Evolutionary conservation across 2,888 invertebrate genomes (phyloP).

Genomic region (Ectemnius cavifrons): DNA sequence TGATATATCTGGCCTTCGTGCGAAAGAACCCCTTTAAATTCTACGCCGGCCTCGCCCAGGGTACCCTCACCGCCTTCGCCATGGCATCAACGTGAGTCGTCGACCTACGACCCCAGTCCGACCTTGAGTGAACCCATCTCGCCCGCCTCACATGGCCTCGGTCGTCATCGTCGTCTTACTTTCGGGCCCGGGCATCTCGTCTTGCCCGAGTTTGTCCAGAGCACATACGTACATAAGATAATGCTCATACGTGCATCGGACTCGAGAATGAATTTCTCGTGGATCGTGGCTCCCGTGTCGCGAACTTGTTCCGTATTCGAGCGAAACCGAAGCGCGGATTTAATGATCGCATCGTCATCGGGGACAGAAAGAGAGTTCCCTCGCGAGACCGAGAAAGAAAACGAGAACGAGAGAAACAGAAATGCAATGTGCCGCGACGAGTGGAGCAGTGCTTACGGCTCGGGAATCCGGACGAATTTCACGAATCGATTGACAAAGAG

Average conservation of each 20-base stretch:
- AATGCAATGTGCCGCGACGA: slow-evolving; percentile 26
- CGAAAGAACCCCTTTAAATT: slow-evolving; percentile 92
- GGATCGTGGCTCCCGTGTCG: too few species aligned
- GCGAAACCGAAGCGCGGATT: too few species aligned
- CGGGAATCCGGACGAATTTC: slow-evolving; percentile 28
- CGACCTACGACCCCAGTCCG: slow-evolving; percentile 72
- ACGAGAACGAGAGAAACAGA: slow-evolving; percentile 7
- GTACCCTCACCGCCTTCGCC: slow-evolving; percentile 92
- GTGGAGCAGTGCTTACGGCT: slow-evolving; percentile 22
- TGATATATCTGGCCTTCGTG: slow-evolving; percentile 89
- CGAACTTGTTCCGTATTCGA: too few species aligned
- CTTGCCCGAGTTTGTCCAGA: too few species aligned
- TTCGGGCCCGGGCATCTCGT: slow-evolving; percentile 7
- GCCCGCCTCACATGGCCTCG: slow-evolving; percentile 75
- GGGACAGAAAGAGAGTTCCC: slow-evolving; percentile 8
- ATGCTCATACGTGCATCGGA: slow-evolving; percentile 1
- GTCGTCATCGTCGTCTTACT: slow-evolving; percentile 56
- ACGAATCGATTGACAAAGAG: slow-evolving; percentile 58
- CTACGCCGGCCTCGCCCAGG: slow-evolving; percentile 89
- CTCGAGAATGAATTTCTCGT: neutral
- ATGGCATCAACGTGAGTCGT: slow-evolving; percentile 93
- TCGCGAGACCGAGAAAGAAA: slow-evolving; percentile 26
- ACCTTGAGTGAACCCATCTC: slow-evolving; percentile 68
- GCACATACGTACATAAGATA: too few species aligned
- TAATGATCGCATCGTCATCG: neutral